Conservation (phyloP, 1,140 invertebrate genomes). For the Nylanderia fulva region DNA sequence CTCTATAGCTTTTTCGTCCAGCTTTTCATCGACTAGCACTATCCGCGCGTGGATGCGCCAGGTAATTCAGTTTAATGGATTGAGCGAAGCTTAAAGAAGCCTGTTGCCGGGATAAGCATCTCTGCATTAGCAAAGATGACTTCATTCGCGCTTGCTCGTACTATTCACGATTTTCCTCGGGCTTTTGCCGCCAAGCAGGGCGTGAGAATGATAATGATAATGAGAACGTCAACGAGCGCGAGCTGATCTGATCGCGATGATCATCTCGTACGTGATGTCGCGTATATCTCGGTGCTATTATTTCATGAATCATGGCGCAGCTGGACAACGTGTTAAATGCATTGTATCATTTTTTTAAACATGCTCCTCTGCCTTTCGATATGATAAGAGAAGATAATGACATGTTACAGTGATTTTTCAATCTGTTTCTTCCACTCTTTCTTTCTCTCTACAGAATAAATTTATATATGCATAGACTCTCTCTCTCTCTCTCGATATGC, state of each 20-base stretch:
- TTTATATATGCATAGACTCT: neutral
- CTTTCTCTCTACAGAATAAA: neutral
- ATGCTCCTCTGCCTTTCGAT: neutral
- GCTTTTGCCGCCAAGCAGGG: constrained; percentile 61
- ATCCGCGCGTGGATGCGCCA: constrained; percentile 58
- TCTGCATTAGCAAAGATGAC: constrained; percentile 81
- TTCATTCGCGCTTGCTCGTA: constrained; percentile 73
- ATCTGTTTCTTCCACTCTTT: no score
- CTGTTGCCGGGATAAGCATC: constrained; percentile 77
- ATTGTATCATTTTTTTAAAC: neutral
- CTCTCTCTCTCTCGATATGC: no score
- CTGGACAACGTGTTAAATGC: neutral
- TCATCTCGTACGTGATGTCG: constrained; percentile 56
- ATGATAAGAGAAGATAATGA: neutral
- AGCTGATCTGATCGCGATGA: constrained; percentile 69
- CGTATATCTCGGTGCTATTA: constrained; percentile 51
- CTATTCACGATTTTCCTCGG: constrained; percentile 43
- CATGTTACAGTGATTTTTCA: neutral
- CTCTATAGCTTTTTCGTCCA: neutral
- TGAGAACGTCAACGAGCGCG: constrained; percentile 68
- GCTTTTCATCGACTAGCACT: neutral
- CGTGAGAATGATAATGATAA: constrained; percentile 78
- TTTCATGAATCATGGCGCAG: constrained; percentile 16
- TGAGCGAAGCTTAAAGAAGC: constrained; percentile 70
- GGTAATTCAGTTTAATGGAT: constrained; percentile 73